Base-by-base conservation (phyloP, 2,797 vertebrate genomes). In the Acanthurus tractus region DNA sequence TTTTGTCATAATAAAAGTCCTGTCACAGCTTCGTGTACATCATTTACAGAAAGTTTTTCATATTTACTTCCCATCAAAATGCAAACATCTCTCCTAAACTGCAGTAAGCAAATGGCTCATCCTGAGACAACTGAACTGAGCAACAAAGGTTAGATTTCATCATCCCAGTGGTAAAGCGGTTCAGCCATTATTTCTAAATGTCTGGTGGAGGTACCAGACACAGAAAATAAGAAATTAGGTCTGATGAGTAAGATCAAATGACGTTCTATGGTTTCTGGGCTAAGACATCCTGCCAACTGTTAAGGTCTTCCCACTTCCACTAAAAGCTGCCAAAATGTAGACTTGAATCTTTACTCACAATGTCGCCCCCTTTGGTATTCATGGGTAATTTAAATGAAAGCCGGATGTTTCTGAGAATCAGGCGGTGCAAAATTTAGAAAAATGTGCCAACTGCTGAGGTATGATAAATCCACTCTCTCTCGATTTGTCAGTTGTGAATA, bases 221-320 rank as follows among this genome's bases (percentile, higher is more conserved):
- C 54, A 63, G 77, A 74, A 66, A 78, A 87, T 63, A 72, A 90
- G 72, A 86, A 86, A 88, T 71, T 61, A 76, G 82, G 59, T 82
- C 72, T 86, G 76, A 87, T 76, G 78, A 82, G 81, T 85, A 85
- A 74, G 82, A 84, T 90, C 78, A 62, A 55, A 86, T 92, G 88
- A 92, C 78, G 87, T 88, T 73, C 88, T 82, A 80, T 76, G 84
- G 85, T 88, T 90, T 91, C 75, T 86, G 87, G 82, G 83, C 63
- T 76, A 34, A 81, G 87, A 89, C 79, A 83, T 78, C 58, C 68
- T 82, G 79, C 86, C 88, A 90, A 84, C 84, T 88, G 65, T 88
- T 88, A 85, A 23, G 29, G 52, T 82, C 86, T 85, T 49, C 78
- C 90, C 85, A 90, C 89, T 89, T 90, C 82, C 83, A 89, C 66